These are phyloP conservation scores for Anoncus sp. DNA, from an alignment of 2,888 invertebrate species.

Conservation along the genomic window DNA sequence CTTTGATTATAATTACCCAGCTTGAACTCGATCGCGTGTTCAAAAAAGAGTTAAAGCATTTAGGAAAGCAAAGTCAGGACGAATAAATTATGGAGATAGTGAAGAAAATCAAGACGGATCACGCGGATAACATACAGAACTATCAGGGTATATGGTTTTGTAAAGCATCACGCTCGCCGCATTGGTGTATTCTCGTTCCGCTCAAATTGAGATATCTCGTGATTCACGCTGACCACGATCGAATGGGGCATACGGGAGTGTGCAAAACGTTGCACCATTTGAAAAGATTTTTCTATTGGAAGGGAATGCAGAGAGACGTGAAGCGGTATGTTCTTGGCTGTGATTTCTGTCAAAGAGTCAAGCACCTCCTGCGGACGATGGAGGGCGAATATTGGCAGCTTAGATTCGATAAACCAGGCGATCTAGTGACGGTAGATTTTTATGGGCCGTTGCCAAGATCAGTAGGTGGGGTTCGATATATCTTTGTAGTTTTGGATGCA, in stretches of 20 bases:
- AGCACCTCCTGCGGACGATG: slow-evolving; percentile 46
- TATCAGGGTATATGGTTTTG: slow-evolving; percentile 39
- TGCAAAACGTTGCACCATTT: slow-evolving; percentile 44
- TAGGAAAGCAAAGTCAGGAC: too few relatives aligned
- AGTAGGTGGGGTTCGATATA: slow-evolving; percentile 59
- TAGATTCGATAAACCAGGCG: slow-evolving; percentile 34
- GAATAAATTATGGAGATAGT: background rate
- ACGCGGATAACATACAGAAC: slow-evolving; percentile 17
- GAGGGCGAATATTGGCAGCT: slow-evolving; percentile 53
- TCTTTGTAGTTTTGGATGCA: slow-evolving; percentile 47
- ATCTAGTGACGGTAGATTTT: slow-evolving; percentile 59
- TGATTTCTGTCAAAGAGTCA: slow-evolving; percentile 57
- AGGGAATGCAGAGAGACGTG: slow-evolving; percentile 10
- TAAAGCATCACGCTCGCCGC: background rate
- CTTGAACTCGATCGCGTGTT: background rate
- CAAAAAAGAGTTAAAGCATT: slow-evolving; percentile 14
- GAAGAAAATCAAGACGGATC: background rate
- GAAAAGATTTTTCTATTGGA: slow-evolving; percentile 39
- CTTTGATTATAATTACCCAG: slow-evolving; percentile 25
- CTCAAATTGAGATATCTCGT: background rate
- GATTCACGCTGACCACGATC: slow-evolving; percentile 36
- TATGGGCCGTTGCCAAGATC: slow-evolving; percentile 62
- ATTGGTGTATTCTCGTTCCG: slow-evolving; percentile 26
- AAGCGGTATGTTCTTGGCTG: slow-evolving; percentile 19
- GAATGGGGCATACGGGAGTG: slow-evolving; percentile 46